Evolutionary conservation across 2,888 invertebrate genomes (phyloP), one percentile per base, ranked within the genome.

Genomic region (Epirrita christyi): DNA sequence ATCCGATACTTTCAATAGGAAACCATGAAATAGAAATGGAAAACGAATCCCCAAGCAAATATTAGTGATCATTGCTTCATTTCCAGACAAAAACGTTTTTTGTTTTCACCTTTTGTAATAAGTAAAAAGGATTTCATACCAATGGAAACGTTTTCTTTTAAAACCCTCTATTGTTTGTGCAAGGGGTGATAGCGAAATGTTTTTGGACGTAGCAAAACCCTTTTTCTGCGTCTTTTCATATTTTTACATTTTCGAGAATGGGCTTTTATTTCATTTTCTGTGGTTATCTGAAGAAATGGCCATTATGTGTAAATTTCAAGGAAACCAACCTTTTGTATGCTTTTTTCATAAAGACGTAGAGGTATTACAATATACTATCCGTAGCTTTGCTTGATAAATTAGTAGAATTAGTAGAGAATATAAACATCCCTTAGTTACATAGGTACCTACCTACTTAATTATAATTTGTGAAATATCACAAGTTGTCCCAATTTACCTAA

Each of bases 61-160:
- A 58, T 51, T 54, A 32, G 7, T 61, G 38, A 58, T 55, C 58
- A 48, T 32, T 27, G 37, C 40, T 42, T 44, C 37, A 44, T 38
- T 48, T 47, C 21, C 13, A 47, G 14, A n/a, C 10, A 28, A 44
- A 28, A 45, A 54, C 8, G 0, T 32, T 2, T 71, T 70, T 75
- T 53, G 40, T 59, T 46, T 73, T 71, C 69, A 68, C 68, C 66
- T 74, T 67, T 73, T 69, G 69, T 64, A 63, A 56, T 59, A 60
- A 63, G 66, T 21, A 72, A 76, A 58, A 43, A 70, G n/a, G 68
- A 72, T 74, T 77, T 74, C 53, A 71, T 71, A 74, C 73, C 79
- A 81, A 79, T 80, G 78, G 71, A 72, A 78, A 73, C 73, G 72
- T 72, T 79, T 75, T 70, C 71, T 71, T 76, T 75, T 62, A 54